phyloP scores from a whole-genome alignment of 2,797 vertebrate genomes.

The Tympanoctomys barrerae region DNA sequence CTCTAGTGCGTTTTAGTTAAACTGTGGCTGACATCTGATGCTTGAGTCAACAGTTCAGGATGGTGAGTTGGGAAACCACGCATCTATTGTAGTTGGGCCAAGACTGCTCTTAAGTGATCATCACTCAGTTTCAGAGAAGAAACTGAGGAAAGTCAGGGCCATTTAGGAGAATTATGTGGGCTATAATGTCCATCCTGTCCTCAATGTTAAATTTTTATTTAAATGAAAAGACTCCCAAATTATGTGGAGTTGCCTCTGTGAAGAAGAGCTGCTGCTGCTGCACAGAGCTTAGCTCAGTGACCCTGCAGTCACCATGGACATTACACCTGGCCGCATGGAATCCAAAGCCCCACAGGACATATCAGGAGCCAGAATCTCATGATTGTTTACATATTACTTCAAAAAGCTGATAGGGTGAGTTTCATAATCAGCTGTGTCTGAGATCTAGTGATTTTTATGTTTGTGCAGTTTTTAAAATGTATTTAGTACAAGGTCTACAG shows the following conservation, averaged over 20 bases:
- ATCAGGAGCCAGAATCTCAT: background rate
- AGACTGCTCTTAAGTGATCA: background rate
- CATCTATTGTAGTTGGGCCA: background rate
- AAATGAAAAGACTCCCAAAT: background rate
- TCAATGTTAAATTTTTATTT: background rate
- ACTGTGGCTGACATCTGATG: background rate
- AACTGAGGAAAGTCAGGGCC: background rate
- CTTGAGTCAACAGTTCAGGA: background rate
- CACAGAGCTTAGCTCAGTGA: background rate
- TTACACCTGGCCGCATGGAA: background rate
- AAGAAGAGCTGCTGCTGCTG: background rate
- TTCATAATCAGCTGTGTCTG: background rate
- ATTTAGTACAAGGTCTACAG: no score
- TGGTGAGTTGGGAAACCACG: background rate
- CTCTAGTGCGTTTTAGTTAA: background rate
- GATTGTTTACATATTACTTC: background rate
- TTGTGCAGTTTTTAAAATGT: no score
- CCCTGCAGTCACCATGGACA: background rate
- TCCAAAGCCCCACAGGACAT: background rate
- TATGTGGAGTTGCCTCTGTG: background rate
- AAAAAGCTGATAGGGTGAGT: background rate
- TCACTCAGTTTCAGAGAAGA: slow-evolving; percentile 2
- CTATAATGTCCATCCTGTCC: background rate
- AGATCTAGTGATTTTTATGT: background rate
- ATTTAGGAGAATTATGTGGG: background rate